phyloP scores from a whole-genome alignment of 92 coral and sea anemone genomes.

The Bergia sp. region DNA sequence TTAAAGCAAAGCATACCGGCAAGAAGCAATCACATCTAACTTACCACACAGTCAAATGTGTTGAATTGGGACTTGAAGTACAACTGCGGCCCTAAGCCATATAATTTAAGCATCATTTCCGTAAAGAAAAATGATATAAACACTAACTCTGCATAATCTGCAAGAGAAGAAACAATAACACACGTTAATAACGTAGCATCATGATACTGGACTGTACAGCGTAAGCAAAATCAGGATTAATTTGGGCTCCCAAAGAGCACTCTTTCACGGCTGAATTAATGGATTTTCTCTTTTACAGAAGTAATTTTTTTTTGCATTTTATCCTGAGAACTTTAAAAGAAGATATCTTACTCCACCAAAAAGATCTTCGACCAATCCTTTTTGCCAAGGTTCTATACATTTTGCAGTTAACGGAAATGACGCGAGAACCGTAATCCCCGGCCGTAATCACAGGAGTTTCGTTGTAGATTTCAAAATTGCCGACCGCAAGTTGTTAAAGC shows the following conservation, averaged over 20 bases:
- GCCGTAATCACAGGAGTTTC: no score
- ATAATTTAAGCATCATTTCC: slow-evolving; percentile 90
- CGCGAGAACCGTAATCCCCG: no score
- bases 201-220: background rate
- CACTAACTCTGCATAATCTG: slow-evolving; percentile 84
- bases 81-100: slow-evolving; percentile 94
- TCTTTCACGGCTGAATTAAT: background rate
- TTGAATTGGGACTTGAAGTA: slow-evolving; percentile 99
- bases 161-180: slow-evolving; percentile 11
- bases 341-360: no score
- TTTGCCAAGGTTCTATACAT: no score
- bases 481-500: no score
- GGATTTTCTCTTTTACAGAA: no score
- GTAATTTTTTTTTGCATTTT: no score
- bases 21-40: slow-evolving; percentile 27
- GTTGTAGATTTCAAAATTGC: no score
- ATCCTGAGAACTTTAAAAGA: no score
- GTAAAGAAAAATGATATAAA: slow-evolving; percentile 91
- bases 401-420: no score
- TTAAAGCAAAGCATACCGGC: no score
- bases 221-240: background rate
- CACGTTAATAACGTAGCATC: background rate
- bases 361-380: no score
- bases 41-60: slow-evolving; percentile 99
- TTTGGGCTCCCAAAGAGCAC: background rate